Base-by-base conservation (phyloP, 2,797 vertebrate genomes). In the Podarcis siculus region DNA sequence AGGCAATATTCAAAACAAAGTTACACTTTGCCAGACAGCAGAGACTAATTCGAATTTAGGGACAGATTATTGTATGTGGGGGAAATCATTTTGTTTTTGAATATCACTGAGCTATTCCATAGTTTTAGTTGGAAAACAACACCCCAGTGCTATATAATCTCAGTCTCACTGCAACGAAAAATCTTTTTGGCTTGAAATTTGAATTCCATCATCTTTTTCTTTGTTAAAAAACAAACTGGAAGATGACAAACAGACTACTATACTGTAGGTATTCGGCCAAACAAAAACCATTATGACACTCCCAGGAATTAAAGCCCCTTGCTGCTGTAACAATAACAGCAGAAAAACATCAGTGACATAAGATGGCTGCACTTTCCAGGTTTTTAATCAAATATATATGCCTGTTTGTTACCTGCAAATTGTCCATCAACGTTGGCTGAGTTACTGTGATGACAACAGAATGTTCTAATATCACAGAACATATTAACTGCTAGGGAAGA, bases 211-310 rank as follows among this genome's bases (percentile, higher is more conserved):
- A 86, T 32, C 94, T 94, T 90, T 69, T 94, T 92, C 88, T 64
- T 64, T 15, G 15, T 55, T 92, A 49, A 83, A 71, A 82, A 85
- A 8, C 84, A 95, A 92, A 90, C 87, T 87, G 90, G 37, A 81
- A 91, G 95, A 97, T 95, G 95, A 95, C 94, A 96, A 96, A 96
- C 94, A 96, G 95, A 91, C 93, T 91, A 95, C 91, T 94, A 94
- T 89, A 92, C 91, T 90, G 92, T 90, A 95, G 87, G 92, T 55
- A 84, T 32, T 77, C 82, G 93, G 87, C 90, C 92, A 96, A 94
- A 82, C 86, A 86, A 93, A 96, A 94, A 85, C 86, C 91, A 78
- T 92, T 88, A 86, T 17, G 64, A 75, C 89, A 89, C 88, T 95
- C 94, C 86, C 92, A 95, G 88, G 92, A 95, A 96, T 94, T 90